Evolutionary conservation across 2,797 vertebrate species (phyloP).

Genomic region (Oryzias sinensis): DNA sequence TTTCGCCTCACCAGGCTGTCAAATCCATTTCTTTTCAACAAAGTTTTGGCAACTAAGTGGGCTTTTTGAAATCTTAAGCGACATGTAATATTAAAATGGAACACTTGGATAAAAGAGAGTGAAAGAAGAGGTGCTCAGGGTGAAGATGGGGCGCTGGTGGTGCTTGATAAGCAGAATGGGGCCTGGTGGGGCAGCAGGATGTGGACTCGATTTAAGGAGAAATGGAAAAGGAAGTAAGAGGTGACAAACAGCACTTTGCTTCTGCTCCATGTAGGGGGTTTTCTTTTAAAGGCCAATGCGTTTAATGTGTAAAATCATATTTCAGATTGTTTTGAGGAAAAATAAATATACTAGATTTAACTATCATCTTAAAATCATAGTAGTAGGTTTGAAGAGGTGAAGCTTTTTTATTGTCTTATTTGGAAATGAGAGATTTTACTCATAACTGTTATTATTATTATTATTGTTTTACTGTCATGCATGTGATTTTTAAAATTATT

Average conservation of each 20-base stretch:
- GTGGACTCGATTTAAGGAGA: constrained; percentile 8
- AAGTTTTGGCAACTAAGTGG: constrained; percentile 25
- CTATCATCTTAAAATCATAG: no score
- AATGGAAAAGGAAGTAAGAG: constrained; percentile 2
- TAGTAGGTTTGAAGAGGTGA: no score
- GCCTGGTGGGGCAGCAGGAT: neutral
- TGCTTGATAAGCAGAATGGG: constrained; percentile 7
- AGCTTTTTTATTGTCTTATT: no score
- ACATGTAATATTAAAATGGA: constrained; percentile 35
- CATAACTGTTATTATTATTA: no score
- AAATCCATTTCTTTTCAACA: constrained; percentile 26
- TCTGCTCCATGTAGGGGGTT: no score
- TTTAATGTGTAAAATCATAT: no score
- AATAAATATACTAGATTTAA: no score
- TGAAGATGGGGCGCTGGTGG: constrained; percentile 9
- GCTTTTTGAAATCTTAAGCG: constrained; percentile 39
- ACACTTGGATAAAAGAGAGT: constrained; percentile 33
- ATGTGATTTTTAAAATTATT: no score
- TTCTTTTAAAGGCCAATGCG: no score
- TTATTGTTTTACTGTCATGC: no score
- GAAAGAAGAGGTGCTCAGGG: constrained; percentile 3
- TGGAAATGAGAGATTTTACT: no score
- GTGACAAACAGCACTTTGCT: neutral
- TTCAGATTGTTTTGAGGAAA: no score
- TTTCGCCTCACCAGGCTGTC: constrained; percentile 29